Conservation (phyloP, 2,888 invertebrate genomes). For the Tenthredo mesomela region DNA sequence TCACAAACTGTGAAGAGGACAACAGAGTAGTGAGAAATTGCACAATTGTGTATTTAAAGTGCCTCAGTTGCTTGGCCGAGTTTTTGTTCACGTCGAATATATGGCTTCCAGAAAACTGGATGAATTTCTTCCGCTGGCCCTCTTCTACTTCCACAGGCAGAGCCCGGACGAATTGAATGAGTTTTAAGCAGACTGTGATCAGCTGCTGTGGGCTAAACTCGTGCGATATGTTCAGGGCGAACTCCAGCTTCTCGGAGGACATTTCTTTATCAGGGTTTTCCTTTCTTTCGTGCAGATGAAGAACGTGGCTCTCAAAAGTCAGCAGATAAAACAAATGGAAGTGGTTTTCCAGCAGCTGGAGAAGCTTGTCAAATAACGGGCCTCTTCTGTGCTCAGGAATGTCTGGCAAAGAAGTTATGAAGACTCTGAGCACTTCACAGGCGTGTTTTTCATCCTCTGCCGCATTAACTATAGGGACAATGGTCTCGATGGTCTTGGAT, state of each 20-base stretch:
- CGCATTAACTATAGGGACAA: conserved; percentile 89
- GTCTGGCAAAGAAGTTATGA: conserved; percentile 94
- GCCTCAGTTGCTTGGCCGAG: conserved; percentile 88
- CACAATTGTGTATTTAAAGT: conserved; percentile 90
- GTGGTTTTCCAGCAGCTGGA: conserved; percentile 86
- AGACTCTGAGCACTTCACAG: conserved; percentile 89
- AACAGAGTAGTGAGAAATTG: conserved; percentile 87
- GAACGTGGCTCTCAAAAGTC: conserved; percentile 86
- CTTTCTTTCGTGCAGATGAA: conserved; percentile 68
- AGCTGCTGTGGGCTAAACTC: conserved; percentile 84
- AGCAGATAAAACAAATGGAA: conserved; percentile 87
- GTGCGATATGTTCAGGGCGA: conserved; percentile 84
- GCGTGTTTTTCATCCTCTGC: conserved; percentile 77
- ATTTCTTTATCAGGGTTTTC: conserved; percentile 72
- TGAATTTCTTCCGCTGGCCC: conserved; percentile 71
- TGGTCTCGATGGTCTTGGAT: conserved; percentile 91
- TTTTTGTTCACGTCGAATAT: conserved; percentile 84
- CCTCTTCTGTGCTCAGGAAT: conserved; percentile 95
- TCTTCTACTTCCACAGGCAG: conserved; percentile 84
- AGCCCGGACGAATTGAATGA: conserved; percentile 83
- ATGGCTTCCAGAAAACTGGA: conserved; percentile 67
- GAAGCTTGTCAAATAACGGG: conserved; percentile 88
- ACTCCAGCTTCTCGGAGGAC: conserved; percentile 79
- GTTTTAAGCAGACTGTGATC: conserved; percentile 83
- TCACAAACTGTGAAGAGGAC: conserved; percentile 85